Conservation (phyloP, 2,797 vertebrate species). For the Syngnathus rostellatus region DNA sequence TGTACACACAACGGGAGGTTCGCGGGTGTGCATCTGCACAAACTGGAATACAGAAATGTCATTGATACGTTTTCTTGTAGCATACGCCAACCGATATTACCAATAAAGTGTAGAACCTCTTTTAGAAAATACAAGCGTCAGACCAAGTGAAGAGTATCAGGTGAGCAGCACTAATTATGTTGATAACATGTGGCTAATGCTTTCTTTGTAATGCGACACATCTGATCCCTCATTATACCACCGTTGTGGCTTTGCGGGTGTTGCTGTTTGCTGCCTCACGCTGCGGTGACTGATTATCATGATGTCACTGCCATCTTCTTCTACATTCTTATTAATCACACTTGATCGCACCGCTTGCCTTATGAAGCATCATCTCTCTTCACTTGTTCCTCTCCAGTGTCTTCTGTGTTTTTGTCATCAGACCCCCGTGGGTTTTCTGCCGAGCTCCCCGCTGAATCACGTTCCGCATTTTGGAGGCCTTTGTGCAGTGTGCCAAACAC, state of each 20-base stretch:
- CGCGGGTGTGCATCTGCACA: not conserved
- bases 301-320: slow-evolving; percentile 14
- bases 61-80: not conserved
- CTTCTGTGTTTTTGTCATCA: slow-evolving; percentile 16
- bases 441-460: not conserved
- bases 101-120: not conserved
- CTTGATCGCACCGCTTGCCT: slow-evolving; percentile 17
- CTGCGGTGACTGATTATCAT: slow-evolving; percentile 24
- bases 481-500: slow-evolving; percentile 11
- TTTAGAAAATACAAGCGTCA: not conserved
- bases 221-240: slow-evolving; percentile 11
- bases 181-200: slow-evolving; percentile 14
- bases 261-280: slow-evolving; percentile 5
- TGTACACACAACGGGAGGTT: not conserved
- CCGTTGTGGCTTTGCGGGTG: not conserved
- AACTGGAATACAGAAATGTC: not conserved
- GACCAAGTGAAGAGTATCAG: not conserved
- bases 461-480: slow-evolving; percentile 6
- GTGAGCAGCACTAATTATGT: slow-evolving; percentile 6
- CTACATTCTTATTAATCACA: slow-evolving; percentile 14
- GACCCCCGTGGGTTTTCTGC: slow-evolving; percentile 10
- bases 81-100: not conserved
- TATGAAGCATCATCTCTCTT: slow-evolving; percentile 13
- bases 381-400: slow-evolving; percentile 13
- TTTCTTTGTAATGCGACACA: slow-evolving; percentile 7